These are phyloP conservation scores for Glomeris maerens DNA, from an alignment of 1,140 invertebrate species.

Conservation along the genomic window DNA sequence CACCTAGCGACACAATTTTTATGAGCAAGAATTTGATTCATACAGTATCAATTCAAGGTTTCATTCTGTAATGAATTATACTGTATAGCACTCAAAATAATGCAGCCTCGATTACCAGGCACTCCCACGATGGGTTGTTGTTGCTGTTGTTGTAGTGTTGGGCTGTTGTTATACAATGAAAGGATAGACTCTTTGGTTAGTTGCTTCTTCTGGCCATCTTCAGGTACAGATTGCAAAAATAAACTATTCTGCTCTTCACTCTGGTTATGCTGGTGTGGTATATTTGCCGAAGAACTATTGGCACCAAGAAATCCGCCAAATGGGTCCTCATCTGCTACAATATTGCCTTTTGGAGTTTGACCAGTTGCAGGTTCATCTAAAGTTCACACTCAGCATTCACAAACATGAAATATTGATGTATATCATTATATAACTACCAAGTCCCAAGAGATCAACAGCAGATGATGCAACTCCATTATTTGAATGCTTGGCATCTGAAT, in stretches of 20 bases:
- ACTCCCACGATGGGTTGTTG: constrained; percentile 24
- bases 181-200: constrained; percentile 87
- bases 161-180: constrained; percentile 63
- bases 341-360: not conserved
- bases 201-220: constrained; percentile 49
- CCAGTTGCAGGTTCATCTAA: not conserved
- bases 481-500: too few relatives aligned
- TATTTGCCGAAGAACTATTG: constrained; percentile 1
- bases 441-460: too few relatives aligned
- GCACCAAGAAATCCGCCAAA: constrained; percentile 20
- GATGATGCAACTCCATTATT: too few relatives aligned
- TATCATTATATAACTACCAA: too few relatives aligned
- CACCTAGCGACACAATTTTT: constrained; percentile 16
- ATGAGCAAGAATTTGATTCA: too few relatives aligned
- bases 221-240: constrained; percentile 61
- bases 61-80: too few relatives aligned
- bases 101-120: constrained; percentile 23
- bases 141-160: constrained; percentile 20
- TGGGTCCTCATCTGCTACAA: constrained; percentile 13
- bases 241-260: constrained; percentile 70
- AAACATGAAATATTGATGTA: too few relatives aligned
- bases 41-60: too few relatives aligned
- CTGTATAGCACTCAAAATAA: too few relatives aligned
- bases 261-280: constrained; percentile 8
- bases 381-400: not conserved